Conservation (phyloP, 2,888 invertebrate species). For the Athrips mouffetella region DNA sequence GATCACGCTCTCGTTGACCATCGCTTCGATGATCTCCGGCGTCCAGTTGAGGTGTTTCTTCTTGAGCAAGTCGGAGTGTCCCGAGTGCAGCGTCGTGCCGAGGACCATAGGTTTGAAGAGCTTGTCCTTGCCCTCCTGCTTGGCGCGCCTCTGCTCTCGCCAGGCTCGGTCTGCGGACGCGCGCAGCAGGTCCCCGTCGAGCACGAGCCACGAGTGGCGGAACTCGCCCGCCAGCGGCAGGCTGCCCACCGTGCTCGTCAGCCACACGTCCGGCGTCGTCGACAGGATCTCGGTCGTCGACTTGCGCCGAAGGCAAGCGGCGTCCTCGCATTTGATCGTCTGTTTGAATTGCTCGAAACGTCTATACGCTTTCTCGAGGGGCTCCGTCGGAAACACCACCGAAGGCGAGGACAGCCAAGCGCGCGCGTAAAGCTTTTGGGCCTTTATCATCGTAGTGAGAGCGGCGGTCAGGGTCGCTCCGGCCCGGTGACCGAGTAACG, state of each 20-base stretch:
- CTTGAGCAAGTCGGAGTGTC: constrained; percentile 80
- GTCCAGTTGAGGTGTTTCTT: constrained; percentile 82
- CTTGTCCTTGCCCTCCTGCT: constrained; percentile 61
- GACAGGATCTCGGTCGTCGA: constrained; percentile 79
- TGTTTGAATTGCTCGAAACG: constrained; percentile 80
- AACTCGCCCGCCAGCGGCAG: constrained; percentile 80
- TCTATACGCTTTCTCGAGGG: constrained; percentile 79
- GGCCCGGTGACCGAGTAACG: constrained; percentile 90
- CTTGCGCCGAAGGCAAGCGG: constrained; percentile 76
- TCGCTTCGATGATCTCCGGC: constrained; percentile 80
- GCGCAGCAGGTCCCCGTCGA: constrained; percentile 84
- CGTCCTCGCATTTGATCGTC: constrained; percentile 74
- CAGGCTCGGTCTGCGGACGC: constrained; percentile 82
- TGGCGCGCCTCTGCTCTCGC: constrained; percentile 67
- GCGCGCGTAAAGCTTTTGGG: constrained; percentile 83
- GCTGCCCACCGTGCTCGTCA: constrained; percentile 78
- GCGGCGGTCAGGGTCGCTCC: constrained; percentile 91
- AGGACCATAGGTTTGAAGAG: constrained; percentile 79
- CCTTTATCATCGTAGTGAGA: constrained; percentile 78
- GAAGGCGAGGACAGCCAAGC: constrained; percentile 90
- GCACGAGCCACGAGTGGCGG: constrained; percentile 86
- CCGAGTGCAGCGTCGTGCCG: constrained; percentile 86
- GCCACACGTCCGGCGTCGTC: constrained; percentile 86
- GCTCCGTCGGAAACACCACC: constrained; percentile 83
- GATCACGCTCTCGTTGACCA: constrained; percentile 81